Conservation (phyloP, 2,113 vertebrate genomes). For the Anguilla rostrata region DNA sequence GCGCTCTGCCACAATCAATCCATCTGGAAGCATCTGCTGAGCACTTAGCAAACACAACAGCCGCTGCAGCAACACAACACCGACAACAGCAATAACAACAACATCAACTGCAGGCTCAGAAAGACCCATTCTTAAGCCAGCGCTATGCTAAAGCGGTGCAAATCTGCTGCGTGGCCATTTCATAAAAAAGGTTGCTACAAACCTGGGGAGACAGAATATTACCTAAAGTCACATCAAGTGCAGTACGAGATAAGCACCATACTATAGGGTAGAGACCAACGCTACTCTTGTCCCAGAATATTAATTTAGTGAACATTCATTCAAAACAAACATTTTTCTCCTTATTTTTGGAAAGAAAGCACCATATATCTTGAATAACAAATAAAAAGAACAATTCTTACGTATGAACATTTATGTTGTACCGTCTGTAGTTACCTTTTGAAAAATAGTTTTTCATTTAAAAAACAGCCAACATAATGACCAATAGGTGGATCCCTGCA, state of each 20-base stretch:
- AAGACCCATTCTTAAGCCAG: neutral
- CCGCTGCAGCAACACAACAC: neutral
- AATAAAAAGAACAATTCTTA: neutral
- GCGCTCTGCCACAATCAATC: slow-evolving; percentile 1
- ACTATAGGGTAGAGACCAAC: too few species aligned
- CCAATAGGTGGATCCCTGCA: neutral
- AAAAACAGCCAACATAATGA: neutral
- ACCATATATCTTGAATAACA: neutral
- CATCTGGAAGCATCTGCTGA: neutral
- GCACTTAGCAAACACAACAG: neutral
- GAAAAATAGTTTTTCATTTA: neutral
- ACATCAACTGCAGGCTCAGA: neutral
- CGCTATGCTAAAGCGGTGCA: neutral
- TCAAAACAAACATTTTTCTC: neutral
- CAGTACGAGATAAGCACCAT: too few species aligned
- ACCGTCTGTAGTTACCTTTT: neutral
- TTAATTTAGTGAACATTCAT: too few species aligned
- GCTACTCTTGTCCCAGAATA: too few species aligned
- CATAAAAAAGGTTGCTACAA: neutral
- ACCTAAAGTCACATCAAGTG: neutral
- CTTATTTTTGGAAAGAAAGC: neutral
- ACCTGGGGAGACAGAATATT: neutral
- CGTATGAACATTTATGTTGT: neutral
- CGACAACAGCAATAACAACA: neutral
- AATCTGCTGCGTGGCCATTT: neutral